Base-by-base conservation (phyloP, 2,113 vertebrate species). In the Pseudorasbora parva region DNA sequence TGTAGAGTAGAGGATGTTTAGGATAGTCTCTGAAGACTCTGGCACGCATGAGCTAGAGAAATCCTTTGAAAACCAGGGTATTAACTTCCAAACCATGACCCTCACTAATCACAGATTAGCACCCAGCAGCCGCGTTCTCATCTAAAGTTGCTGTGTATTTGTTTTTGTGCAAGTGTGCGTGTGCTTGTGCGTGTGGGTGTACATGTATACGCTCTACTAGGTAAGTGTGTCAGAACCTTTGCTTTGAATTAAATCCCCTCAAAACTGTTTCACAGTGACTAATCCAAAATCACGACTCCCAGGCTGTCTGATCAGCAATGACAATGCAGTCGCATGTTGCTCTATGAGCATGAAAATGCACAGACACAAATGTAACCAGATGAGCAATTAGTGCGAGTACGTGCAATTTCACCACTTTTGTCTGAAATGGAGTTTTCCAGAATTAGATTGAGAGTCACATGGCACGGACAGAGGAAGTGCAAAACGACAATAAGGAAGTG, bases 391-490 rank as follows among this genome's bases (percentile, higher is more conserved):
- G 60, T 21, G 23, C 66, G 23, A 56, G 51, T 57, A 11, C 5
- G 74, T 77, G 30, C 45, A 23, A 51, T 51, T 74, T 51, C 11
- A 74, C 3, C 2, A 45, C 8, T 51, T 12, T 74, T 2, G 33
- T 33, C 47, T 79, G 8, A 79, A 47, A 25, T 49, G 21, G 15
- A 45, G 15, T 27, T 72, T 19, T 27, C 21, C 6, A 64, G 9
- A 54, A 60, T 21, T 54, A 78, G 56, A 45, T 68, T 51, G 11
- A 21, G 14, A 84, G 83, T 87, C 86, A 85, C 27, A 82, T 62
- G 86, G 33, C 41, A 17, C 51, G 64, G 19, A 49, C 25, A 82
- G 83, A 60, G 86, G 86, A 87, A 87, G 83, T 79, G 68, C 33
- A 45, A 54, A 71, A 10, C 1, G 1, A n/a, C n/a, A 43, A 69